Base-by-base conservation (phyloP, 2,888 invertebrate genomes). In the Spilarctia lutea region DNA sequence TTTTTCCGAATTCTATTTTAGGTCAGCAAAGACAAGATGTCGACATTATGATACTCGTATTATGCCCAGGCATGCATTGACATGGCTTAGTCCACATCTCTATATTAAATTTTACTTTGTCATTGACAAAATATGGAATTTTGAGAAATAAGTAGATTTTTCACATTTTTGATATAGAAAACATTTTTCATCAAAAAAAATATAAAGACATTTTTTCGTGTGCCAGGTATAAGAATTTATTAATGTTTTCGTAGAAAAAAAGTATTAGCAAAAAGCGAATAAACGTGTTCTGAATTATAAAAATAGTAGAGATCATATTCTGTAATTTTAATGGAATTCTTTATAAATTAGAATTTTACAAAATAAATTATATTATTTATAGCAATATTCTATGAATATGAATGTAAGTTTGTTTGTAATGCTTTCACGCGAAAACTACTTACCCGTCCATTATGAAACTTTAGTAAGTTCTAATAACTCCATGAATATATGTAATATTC, bases 1-100 rank as follows among this genome's bases (percentile, higher is more conserved):
- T n/a, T n/a, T n/a, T n/a, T n/a, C 33, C 45, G 13, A 68, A 68
- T 68, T 68, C 48, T 68, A 30, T 48, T 68, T 4, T 20, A 45
- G 33, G 48, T 48, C 68, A 48, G 68, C 45, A 48, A 68, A 30
- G 30, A 11, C 48, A 68, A 68, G 45, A 68, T 68, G 4, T 27
- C 30, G 16, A 63, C 60, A 30, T 63, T 63, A 68, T 35, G n/a
- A n/a, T n/a, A n/a, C n/a, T n/a, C n/a, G n/a, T n/a, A n/a, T n/a
- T 68, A 33, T 68, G 48, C 68, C 48, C 33, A 68, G 48, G 48
- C 24, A 68, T 68, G 1, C 24, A 24, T 24, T 68, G 48, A 24
- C 48, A 30, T 33, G 33, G 30, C 18, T 27, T 68, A 68, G 24
- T 33, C 68, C 48, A 6, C 33, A 20, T 24, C 30, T 30, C 13